phyloP scores from a whole-genome alignment of 2,113 vertebrate genomes.

The Leptodactylus fuscus region DNA sequence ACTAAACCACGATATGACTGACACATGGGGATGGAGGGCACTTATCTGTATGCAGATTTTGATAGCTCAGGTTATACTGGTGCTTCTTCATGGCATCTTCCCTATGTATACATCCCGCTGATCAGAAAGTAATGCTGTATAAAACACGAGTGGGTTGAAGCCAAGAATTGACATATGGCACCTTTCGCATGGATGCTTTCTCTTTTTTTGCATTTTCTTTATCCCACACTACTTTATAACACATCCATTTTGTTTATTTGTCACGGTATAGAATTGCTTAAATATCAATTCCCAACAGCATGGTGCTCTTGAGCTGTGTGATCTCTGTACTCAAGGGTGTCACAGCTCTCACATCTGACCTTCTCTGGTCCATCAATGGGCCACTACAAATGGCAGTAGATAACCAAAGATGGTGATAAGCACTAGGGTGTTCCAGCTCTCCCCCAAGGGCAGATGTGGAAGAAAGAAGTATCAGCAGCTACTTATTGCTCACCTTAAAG shows the following conservation, averaged over 20 bases:
- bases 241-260: too few species aligned
- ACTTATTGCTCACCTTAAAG: too few species aligned
- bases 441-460: too few species aligned
- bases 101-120: background rate
- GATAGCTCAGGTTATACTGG: background rate
- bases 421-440: too few species aligned
- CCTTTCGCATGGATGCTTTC: background rate
- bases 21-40: background rate
- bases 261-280: too few species aligned
- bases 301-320: background rate
- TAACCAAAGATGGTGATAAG: too few species aligned
- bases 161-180: background rate
- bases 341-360: too few species aligned
- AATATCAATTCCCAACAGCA: background rate
- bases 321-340: background rate
- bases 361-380: too few species aligned
- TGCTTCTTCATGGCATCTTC: background rate
- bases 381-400: too few species aligned
- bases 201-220: background rate
- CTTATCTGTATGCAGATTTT: background rate
- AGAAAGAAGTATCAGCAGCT: too few species aligned
- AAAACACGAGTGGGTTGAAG: background rate
- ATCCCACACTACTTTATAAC: too few species aligned
- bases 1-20: background rate
- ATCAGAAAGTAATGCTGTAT: too few species aligned